phyloP scores from a whole-genome alignment of 2,113 vertebrate genomes.

The Hystrix brachyura region DNA sequence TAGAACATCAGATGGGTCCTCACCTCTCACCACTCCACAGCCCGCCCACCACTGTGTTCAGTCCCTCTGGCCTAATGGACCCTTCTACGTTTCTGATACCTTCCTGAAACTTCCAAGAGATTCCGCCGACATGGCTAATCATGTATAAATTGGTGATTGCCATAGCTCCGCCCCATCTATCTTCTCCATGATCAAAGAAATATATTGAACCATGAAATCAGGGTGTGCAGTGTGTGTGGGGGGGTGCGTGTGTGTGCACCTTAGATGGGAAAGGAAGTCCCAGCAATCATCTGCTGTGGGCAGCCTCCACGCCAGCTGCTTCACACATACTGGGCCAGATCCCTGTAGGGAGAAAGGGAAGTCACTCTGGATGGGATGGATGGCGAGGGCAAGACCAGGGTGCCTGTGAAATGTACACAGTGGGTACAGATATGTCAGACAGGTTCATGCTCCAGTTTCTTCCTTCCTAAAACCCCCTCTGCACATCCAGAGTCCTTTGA shows the following conservation, averaged over 20 bases:
- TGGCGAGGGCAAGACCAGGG: background rate
- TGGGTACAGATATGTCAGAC: background rate
- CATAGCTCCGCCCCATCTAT: background rate
- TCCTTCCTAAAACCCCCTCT: background rate
- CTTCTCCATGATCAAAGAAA: background rate
- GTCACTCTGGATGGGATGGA: background rate
- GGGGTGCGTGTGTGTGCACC: background rate
- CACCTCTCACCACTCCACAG: background rate
- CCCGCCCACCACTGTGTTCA: background rate
- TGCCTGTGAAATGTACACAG: background rate
- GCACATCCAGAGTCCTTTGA: background rate
- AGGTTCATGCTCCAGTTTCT: background rate
- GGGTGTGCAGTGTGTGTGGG: background rate
- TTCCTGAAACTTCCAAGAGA: background rate
- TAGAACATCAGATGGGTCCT: background rate
- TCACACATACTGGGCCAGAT: background rate
- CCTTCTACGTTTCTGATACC: background rate
- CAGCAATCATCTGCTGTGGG: background rate
- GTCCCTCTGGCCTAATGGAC: rapidly evolving
- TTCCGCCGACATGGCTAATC: background rate
- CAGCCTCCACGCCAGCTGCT: background rate
- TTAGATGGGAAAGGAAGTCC: background rate
- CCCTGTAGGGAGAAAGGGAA: background rate
- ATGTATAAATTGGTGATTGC: background rate
- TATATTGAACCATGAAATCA: background rate